A percentile compares a stretch with the other conserved stretches of the same genome.
Conservation (phyloP, 2,888 invertebrate species). For the Neria commutata region DNA sequence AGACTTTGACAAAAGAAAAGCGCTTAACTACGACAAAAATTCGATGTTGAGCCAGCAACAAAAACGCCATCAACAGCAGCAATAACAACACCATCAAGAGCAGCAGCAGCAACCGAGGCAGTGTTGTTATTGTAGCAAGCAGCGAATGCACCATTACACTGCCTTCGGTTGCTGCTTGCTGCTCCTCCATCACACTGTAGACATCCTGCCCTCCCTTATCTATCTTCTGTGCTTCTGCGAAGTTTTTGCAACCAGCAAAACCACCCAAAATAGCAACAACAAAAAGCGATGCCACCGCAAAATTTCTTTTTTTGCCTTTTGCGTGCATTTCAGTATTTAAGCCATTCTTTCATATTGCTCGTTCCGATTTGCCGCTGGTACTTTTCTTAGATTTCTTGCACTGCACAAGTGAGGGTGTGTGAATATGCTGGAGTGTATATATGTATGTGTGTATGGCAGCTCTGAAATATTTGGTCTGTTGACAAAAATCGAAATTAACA, state of each 20-base stretch:
- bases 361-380: neutral
- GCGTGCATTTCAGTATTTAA: conserved; percentile 2
- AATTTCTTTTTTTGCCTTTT: neutral
- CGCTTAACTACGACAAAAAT: neutral
- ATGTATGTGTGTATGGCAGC: neutral
- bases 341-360: neutral
- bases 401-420: too few species aligned
- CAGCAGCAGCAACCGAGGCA: too few species aligned
- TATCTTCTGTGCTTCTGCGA: too few species aligned
- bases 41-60: neutral
- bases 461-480: too few species aligned
- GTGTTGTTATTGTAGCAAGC: too few species aligned
- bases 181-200: too few species aligned
- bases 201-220: too few species aligned
- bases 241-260: too few species aligned
- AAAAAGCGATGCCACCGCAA: neutral
- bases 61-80: neutral
- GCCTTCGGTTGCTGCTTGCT: too few species aligned
- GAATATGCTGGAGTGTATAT: neutral
- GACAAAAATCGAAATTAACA: conserved; percentile 18
- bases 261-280: neutral
- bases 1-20: neutral
- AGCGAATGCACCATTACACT: too few species aligned
- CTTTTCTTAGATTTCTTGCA: neutral
- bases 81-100: too few species aligned